Conservation (phyloP, 2,888 invertebrate genomes). For the Chymomyza caudatula region DNA sequence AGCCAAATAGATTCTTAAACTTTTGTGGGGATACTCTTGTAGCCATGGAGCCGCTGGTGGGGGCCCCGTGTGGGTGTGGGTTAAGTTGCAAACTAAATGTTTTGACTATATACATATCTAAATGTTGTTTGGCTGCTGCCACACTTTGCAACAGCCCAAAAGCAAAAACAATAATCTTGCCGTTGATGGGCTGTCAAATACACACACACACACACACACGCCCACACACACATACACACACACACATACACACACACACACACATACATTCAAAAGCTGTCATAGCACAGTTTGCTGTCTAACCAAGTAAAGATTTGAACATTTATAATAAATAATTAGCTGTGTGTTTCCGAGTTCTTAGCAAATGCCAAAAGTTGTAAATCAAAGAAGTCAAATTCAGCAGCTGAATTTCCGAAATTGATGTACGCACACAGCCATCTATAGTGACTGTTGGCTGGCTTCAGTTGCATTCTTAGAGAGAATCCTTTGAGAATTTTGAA, state of each 20-base stretch:
- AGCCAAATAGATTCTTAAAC: conserved; percentile 41
- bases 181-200: conserved; percentile 63
- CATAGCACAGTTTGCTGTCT: not conserved
- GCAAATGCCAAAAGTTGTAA: conserved; percentile 44
- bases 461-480: too few species aligned
- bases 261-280: not conserved
- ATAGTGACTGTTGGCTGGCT: too few species aligned
- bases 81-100: not conserved
- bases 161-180: conserved; percentile 51
- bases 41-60: conserved; percentile 9
- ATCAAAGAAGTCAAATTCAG: conserved; percentile 5
- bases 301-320: conserved; percentile 52
- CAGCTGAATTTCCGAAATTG: not conserved
- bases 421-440: too few species aligned
- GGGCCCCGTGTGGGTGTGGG: not conserved
- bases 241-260: conserved; percentile 21
- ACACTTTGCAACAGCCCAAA: conserved; percentile 54
- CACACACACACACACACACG: conserved; percentile 19
- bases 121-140: conserved; percentile 30
- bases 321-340: conserved; percentile 68
- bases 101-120: conserved; percentile 33
- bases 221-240: conserved; percentile 21
- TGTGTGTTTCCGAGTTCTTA: conserved; percentile 35
- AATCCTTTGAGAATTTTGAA: too few species aligned
- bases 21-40: not conserved